Base-by-base conservation (phyloP, 2,113 vertebrate species). In the Heterotilapia buettikoferi region DNA sequence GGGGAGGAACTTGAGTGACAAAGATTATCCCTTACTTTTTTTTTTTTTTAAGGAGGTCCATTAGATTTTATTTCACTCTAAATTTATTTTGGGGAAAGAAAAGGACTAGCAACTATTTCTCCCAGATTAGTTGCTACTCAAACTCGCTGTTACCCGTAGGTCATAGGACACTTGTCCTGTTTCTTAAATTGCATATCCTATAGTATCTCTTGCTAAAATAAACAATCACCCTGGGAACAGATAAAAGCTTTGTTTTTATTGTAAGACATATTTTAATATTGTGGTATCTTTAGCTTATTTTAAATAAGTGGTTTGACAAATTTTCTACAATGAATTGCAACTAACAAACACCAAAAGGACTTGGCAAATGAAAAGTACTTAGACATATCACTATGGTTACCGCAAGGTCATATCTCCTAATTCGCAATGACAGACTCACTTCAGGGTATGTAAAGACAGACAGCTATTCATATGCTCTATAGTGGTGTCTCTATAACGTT, bases 301-400 rank as follows among this genome's bases (percentile, higher is more conserved):
- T 31, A 76, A 29, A 47, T 16, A 52, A 52, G 45, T 52, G 73
- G 73, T 78, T 33, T 52, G 45, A 52, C 3, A 78, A 19, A 52
- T 78, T 78, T 52, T 29, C 73, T n/a, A 78, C 73, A 52, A 33
- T 31, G 26, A 52, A 78, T 50, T 52, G 6, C 45, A 78, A 12
- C 71, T 24, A 19, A 81, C 24, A 43, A 56, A 73, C 21, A 45
- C 40, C 40, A 45, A 85, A 84, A 26, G 29, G 8, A 2, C 21
- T 59, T 38, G 9, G 26, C 43, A 85, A 78, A 21, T 76, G 9
- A 79, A 79, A 82, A 68, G 66, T 43, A 24, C 53, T 73, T 21
- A 88, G 61, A 80, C 10, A 50, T 52, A 87, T 93, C 86, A 83
- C 89, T 92, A 93, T 88, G 86, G 91, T 92, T 79, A 91, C 92